These are phyloP conservation scores for Nycteola revayana DNA, from an alignment of 2,888 invertebrate genomes.

Conservation along the genomic window DNA sequence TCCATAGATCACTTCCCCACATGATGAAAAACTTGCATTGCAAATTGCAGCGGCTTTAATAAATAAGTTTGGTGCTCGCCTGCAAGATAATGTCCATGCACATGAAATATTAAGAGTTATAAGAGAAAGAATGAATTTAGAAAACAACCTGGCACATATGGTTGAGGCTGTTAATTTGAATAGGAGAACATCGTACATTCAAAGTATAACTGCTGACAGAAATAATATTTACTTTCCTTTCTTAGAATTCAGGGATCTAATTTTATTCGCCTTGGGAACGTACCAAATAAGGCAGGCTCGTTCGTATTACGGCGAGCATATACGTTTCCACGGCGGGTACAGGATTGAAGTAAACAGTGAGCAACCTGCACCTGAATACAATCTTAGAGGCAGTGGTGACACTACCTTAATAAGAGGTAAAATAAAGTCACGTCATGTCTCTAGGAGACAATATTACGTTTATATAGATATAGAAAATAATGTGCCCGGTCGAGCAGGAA, in stretches of 20 bases:
- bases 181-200: too few relatives aligned
- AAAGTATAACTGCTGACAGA: neutral
- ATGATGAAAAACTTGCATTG: neutral
- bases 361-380: neutral
- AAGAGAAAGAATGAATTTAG: neutral
- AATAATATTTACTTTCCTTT: conserved; percentile 3
- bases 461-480: neutral
- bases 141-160: neutral
- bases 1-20: conserved; percentile 3
- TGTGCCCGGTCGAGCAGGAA: neutral
- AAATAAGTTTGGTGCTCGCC: neutral
- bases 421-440: conserved; percentile 2
- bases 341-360: conserved; percentile 5
- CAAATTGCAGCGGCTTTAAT: neutral
- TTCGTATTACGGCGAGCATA: conserved; percentile 6
- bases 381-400: conserved; percentile 1
- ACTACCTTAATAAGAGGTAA: conserved; percentile 3
- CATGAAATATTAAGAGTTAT: neutral
- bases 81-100: neutral
- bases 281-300: conserved; percentile 7
- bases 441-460: conserved; percentile 1
- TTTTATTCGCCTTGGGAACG: conserved; percentile 6
- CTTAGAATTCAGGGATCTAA: conserved; percentile 5
- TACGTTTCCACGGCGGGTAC: conserved; percentile 1
- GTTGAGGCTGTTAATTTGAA: conserved; percentile 1